These are phyloP conservation scores for Archivesica marissinica DNA, from an alignment of 1,140 invertebrate species.

Conservation along the genomic window DNA sequence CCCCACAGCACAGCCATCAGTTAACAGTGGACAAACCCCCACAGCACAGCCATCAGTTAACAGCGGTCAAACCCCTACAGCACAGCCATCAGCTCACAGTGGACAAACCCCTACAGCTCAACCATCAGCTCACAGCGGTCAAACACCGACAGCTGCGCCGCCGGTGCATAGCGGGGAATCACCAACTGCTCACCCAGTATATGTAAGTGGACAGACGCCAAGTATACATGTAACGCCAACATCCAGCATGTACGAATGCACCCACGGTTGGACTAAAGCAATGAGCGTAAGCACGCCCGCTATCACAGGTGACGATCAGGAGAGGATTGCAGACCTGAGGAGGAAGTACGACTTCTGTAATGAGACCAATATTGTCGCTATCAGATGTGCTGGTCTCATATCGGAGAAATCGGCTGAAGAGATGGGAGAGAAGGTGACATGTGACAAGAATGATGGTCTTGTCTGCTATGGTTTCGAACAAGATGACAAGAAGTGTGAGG, in stretches of 20 bases:
- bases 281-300: conserved; percentile 69
- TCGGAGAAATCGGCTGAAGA: conserved; percentile 55
- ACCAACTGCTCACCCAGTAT: conserved; percentile 7
- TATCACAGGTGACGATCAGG: conserved; percentile 69
- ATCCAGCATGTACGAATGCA: conserved; percentile 57
- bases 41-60: conserved; percentile 10
- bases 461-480: conserved; percentile 71
- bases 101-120: neutral
- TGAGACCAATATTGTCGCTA: conserved; percentile 62
- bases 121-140: neutral
- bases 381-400: conserved; percentile 63
- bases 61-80: neutral
- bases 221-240: conserved; percentile 12
- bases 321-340: conserved; percentile 71
- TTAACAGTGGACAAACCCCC: neutral
- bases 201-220: neutral
- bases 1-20: neutral
- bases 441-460: conserved; percentile 68
- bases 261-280: conserved; percentile 73
- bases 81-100: neutral
- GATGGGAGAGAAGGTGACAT: conserved; percentile 70
- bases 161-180: neutral
- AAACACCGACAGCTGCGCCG: conserved; percentile 18
- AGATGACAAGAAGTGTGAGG: conserved; percentile 66
- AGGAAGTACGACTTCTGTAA: conserved; percentile 70